phyloP scores from a whole-genome alignment of 2,888 invertebrate species.

The Noctuana brunneofusca region DNA sequence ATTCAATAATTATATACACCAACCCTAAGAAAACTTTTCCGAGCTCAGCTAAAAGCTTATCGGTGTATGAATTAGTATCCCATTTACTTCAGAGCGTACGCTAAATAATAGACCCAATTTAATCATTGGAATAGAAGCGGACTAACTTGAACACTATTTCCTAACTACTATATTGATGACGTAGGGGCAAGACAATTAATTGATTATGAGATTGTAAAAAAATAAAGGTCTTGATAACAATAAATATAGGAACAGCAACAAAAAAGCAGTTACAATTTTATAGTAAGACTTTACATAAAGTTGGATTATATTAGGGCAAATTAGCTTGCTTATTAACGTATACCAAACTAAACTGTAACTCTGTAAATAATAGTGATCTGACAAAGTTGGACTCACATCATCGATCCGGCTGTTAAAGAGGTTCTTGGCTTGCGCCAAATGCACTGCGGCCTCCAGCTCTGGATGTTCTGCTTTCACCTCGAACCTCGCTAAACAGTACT shows the following conservation, averaged over 20 bases:
- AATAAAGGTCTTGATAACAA: no score
- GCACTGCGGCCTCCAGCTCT: constrained; percentile 84
- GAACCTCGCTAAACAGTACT: constrained; percentile 86
- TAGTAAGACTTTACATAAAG: no score
- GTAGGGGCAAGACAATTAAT: no score
- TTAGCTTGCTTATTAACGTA: no score
- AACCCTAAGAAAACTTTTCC: constrained; percentile 6
- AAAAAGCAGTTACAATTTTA: no score
- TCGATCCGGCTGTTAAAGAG: constrained; percentile 85
- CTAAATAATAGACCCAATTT: not conserved
- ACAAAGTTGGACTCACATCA: constrained; percentile 76
- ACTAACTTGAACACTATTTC: not conserved
- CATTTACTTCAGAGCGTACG: constrained; percentile 13
- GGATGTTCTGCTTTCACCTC: constrained; percentile 84
- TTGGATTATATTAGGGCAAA: no score
- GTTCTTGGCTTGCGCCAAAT: constrained; percentile 85
- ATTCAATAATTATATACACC: constrained; percentile 1
- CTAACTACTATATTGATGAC: not conserved
- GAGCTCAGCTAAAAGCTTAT: constrained; percentile 26
- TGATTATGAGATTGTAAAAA: no score
- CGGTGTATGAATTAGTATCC: constrained; percentile 23
- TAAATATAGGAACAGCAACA: no score
- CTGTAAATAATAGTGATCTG: not conserved
- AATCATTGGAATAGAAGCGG: not conserved
- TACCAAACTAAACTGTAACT: no score